A percentile compares a stretch with the other conserved stretches of the same genome.
Conservation (phyloP, 1,140 invertebrate genomes). For the Procambarus clarkii region DNA sequence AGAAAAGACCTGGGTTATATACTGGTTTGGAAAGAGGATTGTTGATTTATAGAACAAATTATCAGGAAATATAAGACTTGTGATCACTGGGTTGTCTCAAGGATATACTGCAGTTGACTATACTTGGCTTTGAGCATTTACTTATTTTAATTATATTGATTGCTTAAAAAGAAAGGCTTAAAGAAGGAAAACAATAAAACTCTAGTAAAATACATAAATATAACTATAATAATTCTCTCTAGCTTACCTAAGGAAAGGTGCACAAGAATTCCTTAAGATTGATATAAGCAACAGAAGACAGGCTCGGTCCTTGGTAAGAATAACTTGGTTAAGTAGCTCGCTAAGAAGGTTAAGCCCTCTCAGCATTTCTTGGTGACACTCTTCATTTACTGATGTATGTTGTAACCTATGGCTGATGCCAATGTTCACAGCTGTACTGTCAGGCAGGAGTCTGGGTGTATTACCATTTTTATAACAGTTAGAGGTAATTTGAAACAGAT, state of each 20-base stretch:
- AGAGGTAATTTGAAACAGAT: conserved; percentile 21
- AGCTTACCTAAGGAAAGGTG: conserved; percentile 56
- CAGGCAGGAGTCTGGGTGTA: not conserved
- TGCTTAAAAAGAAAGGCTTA: too few species aligned
- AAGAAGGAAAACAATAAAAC: not conserved
- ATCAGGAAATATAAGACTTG: too few species aligned
- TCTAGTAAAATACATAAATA: not conserved
- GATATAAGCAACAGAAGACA: conserved; percentile 48
- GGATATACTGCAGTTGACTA: too few species aligned
- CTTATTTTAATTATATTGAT: too few species aligned
- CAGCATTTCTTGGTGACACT: not conserved
- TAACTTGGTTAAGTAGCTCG: conserved; percentile 32
- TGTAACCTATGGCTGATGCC: not conserved
- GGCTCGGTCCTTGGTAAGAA: conserved; percentile 39
- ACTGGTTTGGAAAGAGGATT: too few species aligned
- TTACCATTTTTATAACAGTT: not conserved
- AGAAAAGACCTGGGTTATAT: too few species aligned
- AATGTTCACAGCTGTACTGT: not conserved
- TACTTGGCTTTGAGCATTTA: too few species aligned
- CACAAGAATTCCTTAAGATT: conserved; percentile 42
- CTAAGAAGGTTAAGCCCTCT: conserved; percentile 36
- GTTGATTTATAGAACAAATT: too few species aligned
- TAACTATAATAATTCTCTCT: not conserved
- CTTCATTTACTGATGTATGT: not conserved
- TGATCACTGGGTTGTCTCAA: too few species aligned